These are phyloP conservation scores for Zaprionus gabonicus DNA, from an alignment of 1,140 invertebrate species.

Conservation along the genomic window DNA sequence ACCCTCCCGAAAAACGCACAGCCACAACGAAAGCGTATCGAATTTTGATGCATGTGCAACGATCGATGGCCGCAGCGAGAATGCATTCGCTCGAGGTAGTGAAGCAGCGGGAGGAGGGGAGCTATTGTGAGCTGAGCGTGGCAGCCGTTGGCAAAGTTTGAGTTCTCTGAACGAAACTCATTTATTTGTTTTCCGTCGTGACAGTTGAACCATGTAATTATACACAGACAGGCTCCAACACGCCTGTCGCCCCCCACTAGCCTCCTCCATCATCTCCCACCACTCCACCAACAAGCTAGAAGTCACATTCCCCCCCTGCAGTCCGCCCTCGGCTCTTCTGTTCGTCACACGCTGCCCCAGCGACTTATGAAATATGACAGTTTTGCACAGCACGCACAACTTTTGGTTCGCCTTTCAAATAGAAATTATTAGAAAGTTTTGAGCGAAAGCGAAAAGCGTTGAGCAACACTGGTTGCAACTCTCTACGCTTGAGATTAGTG, in stretches of 20 bases:
- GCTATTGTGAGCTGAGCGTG: slow-evolving; percentile 19
- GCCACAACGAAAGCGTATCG: slow-evolving; percentile 47
- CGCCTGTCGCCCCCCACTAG: neutral
- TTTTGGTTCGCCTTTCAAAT: slow-evolving; percentile 74
- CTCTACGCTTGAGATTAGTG: slow-evolving; percentile 64
- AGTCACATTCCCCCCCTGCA: neutral
- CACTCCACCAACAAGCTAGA: neutral
- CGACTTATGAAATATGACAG: slow-evolving; percentile 82
- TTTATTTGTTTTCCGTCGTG: slow-evolving; percentile 79
- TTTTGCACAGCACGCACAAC: slow-evolving; percentile 79
- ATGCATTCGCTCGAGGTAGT: slow-evolving; percentile 21
- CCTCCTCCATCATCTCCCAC: neutral
- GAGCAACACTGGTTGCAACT: slow-evolving; percentile 43
- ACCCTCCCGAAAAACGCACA: neutral
- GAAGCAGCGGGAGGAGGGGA: neutral
- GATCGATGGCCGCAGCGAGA: slow-evolving; percentile 53
- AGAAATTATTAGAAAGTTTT: slow-evolving; percentile 81
- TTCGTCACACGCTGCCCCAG: slow-evolving; percentile 15
- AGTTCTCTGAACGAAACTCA: slow-evolving; percentile 69
- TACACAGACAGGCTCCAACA: slow-evolving; percentile 68
- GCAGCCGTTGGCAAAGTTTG: slow-evolving; percentile 44
- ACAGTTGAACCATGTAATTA: slow-evolving; percentile 82
- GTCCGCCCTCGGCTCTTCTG: neutral
- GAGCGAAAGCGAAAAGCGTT: slow-evolving; percentile 65
- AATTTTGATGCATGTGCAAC: slow-evolving; percentile 49